Base-by-base conservation (phyloP, 53 echinoderm and acorn worm species). In the Zoroaster sp. region DNA sequence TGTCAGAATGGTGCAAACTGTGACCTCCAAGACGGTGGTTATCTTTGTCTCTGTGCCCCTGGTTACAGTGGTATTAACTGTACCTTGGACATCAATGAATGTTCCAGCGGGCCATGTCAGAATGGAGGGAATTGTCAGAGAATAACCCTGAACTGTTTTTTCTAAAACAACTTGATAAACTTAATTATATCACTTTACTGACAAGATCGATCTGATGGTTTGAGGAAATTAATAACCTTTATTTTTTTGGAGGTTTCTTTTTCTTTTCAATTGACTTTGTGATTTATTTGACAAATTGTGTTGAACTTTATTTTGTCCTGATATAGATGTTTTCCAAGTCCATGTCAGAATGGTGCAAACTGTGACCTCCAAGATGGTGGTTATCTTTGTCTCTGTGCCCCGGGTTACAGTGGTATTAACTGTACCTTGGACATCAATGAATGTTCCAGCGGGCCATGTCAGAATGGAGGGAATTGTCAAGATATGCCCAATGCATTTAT, bases 341-440 rank as follows among this genome's bases (percentile, higher is more conserved):
- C 82, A 15, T 82, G 82, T 42, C 41, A 67, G 3, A 66, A 82
- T 13, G 68, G 42, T 8, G 68, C 66, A 66, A 32, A 1, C 0
- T 82, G 82, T 31, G 6, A 40, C 1, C 68, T 82, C 10, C 42
- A 5, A 42, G 82, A 82, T 17, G 82, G 82, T 31, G 67, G 82
- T 4, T 68, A 82, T 43, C 82, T 13, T 66, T 82, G 82, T 66
- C 30, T 21, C 15, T 82, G 82, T 66, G 30, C 18, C 4, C 41
- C 82, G 42, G 82, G 82, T 0, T 82, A 31, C 45, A 30, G 43
- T 43, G 82, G 82, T 13, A 44, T 17, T 4, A 82, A 82, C 44
- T 82, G 82, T 30, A 82, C 17, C 68, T 18, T 82, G 13, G 45
- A 82, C 82, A 68, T 82, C 68, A 82, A 82, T 67, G 82, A 82